phyloP scores from a whole-genome alignment of 92 coral and sea anemone genomes.

The Phenganax subtilis region DNA sequence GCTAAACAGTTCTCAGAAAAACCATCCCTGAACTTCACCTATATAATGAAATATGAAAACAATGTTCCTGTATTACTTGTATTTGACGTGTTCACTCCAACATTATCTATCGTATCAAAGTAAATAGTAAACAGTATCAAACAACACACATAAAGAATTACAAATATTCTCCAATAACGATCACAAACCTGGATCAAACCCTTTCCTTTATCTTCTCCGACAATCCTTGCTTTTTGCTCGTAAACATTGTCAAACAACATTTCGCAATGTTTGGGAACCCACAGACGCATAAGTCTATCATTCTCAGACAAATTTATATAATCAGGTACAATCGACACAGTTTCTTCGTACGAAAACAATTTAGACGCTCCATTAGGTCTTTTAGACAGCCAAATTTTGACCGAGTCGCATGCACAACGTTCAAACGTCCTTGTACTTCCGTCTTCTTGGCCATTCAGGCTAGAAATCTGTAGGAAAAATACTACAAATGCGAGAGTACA shows the following conservation, averaged over 20 bases:
- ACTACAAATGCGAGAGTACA: not conserved
- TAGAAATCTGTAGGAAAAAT: not conserved
- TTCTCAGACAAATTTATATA: not conserved
- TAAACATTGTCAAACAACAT: not conserved
- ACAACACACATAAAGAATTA: not conserved
- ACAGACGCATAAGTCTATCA: not conserved
- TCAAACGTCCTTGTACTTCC: not conserved
- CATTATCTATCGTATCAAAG: not conserved
- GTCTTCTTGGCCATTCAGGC: not conserved
- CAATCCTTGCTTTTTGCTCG: not conserved
- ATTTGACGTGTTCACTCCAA: not conserved
- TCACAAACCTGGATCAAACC: conserved; percentile 2
- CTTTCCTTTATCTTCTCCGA: not conserved
- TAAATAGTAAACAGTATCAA: not conserved
- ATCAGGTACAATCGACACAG: not conserved
- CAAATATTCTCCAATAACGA: not conserved
- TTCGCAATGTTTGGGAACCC: conserved; percentile 14
- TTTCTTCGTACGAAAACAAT: conserved; percentile 15
- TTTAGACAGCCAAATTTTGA: conserved; percentile 11
- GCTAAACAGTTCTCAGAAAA: not conserved
- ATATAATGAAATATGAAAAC: not conserved
- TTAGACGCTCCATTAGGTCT: not conserved
- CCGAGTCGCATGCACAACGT: conserved; percentile 19
- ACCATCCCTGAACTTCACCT: not conserved
- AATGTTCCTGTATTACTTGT: not conserved